Evolutionary conservation across 2,113 vertebrate species (phyloP).

Genomic region (Myrmecobius fasciatus): DNA sequence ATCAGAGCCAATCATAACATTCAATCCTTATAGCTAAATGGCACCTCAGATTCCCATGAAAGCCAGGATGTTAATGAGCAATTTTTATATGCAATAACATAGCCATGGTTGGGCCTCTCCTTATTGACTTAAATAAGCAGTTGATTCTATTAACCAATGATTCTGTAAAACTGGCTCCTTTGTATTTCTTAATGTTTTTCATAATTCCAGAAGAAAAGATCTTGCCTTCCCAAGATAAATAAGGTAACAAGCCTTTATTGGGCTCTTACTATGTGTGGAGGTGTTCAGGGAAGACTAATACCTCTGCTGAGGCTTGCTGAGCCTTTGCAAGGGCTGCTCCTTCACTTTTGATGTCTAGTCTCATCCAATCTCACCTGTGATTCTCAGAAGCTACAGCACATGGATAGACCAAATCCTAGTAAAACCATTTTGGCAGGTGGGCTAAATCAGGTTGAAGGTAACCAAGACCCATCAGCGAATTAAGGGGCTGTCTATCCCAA

Average conservation of each 20-base stretch:
- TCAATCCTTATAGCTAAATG: neutral
- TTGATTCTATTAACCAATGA: neutral
- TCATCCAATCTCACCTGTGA: too few relatives aligned
- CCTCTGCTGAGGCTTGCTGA: too few relatives aligned
- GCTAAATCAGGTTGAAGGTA: neutral
- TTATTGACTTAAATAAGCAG: neutral
- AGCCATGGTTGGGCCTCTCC: neutral
- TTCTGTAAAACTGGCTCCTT: neutral
- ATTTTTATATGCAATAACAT: neutral
- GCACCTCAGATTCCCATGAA: neutral
- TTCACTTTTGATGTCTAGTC: neutral
- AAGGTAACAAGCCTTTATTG: neutral
- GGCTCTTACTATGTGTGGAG: neutral
- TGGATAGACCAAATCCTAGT: too few relatives aligned
- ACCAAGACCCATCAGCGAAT: neutral
- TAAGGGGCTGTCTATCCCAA: neutral
- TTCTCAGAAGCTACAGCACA: too few relatives aligned
- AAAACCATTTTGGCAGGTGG: neutral
- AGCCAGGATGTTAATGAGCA: neutral
- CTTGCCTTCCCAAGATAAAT: neutral
- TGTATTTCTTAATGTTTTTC: neutral
- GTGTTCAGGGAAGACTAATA: neutral
- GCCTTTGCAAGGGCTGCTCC: neutral
- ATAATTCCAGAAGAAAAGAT: neutral
- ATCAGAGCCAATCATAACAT: neutral